These are phyloP conservation scores for Scolanthus callimorphus DNA, from an alignment of 92 coral and sea anemone species.

Conservation along the genomic window DNA sequence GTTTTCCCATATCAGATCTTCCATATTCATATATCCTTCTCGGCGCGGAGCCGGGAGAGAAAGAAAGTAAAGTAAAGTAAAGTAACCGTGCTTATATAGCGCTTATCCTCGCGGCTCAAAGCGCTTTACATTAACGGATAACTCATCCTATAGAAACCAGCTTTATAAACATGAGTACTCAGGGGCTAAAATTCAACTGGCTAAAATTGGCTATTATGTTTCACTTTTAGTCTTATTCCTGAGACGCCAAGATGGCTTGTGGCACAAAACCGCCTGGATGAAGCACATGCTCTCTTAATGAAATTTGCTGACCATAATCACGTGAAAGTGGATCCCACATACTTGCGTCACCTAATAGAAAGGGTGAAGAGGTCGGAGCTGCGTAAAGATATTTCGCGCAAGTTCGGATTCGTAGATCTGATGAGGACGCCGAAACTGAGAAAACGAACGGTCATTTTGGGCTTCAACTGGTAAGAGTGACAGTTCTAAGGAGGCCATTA, in stretches of 20 bases:
- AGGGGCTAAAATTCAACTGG: neutral
- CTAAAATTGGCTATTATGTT: neutral
- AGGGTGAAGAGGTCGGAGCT: constrained; percentile 45
- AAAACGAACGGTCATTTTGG: constrained; percentile 56
- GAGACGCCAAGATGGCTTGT: constrained; percentile 84
- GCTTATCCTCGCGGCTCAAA: too few species aligned
- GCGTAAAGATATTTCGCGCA: constrained; percentile 12
- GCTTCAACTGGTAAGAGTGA: constrained; percentile 79
- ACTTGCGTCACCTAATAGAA: constrained; percentile 35
- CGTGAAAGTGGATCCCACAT: constrained; percentile 38
- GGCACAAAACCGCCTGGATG: constrained; percentile 66
- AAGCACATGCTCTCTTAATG: constrained; percentile 47
- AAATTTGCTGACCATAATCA: constrained; percentile 59
- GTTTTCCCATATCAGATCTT: too few species aligned
- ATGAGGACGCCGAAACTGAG: constrained; percentile 57
- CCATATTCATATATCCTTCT: too few species aligned
- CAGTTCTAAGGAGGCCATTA: too few species aligned
- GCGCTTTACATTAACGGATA: too few species aligned
- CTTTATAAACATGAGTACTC: too few species aligned
- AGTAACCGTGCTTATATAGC: too few species aligned
- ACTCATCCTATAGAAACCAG: too few species aligned
- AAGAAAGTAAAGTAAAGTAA: too few species aligned
- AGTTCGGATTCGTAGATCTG: constrained; percentile 36
- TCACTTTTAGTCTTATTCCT: constrained; percentile 47
- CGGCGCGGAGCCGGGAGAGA: too few species aligned